Conservation (phyloP, 2,797 vertebrate genomes). For the Eulemur rubriventer region DNA sequence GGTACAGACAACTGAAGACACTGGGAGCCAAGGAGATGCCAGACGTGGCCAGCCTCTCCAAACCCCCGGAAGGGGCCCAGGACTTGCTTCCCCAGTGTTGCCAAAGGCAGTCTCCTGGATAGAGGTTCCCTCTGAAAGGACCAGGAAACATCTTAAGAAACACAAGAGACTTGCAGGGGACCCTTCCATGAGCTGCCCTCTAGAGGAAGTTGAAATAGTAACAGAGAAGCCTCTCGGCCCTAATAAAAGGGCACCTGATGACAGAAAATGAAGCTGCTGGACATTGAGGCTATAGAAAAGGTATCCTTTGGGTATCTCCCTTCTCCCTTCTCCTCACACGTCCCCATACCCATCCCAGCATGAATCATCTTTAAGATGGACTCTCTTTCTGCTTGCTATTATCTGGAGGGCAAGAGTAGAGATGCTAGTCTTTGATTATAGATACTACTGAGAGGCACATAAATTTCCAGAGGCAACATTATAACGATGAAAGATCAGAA, state of each 20-base stretch:
- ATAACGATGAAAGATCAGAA: background rate
- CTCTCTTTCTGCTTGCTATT: background rate
- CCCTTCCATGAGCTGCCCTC: constrained; percentile 47
- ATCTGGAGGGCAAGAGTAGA: background rate
- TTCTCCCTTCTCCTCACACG: background rate
- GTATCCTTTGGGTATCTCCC: background rate
- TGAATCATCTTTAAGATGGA: background rate
- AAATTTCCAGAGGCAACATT: background rate
- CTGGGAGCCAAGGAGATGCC: background rate
- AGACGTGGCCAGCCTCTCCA: background rate
- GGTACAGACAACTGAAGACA: background rate
- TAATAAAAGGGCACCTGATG: background rate
- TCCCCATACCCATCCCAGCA: background rate
- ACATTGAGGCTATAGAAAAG: background rate
- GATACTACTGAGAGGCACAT: background rate
- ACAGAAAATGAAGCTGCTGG: background rate
- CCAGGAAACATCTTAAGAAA: background rate
- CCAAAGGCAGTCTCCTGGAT: background rate
- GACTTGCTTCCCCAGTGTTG: background rate
- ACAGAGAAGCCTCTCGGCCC: background rate
- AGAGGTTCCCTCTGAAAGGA: background rate
- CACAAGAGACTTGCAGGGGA: background rate
- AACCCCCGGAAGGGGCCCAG: background rate
- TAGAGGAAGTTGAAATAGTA: constrained; percentile 52
- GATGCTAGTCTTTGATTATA: background rate